Percentiles rank a stretch among this genome's conserved stretches.
phyloP scores from a whole-genome alignment of 1,140 invertebrate genomes.

The Battus philenor region DNA sequence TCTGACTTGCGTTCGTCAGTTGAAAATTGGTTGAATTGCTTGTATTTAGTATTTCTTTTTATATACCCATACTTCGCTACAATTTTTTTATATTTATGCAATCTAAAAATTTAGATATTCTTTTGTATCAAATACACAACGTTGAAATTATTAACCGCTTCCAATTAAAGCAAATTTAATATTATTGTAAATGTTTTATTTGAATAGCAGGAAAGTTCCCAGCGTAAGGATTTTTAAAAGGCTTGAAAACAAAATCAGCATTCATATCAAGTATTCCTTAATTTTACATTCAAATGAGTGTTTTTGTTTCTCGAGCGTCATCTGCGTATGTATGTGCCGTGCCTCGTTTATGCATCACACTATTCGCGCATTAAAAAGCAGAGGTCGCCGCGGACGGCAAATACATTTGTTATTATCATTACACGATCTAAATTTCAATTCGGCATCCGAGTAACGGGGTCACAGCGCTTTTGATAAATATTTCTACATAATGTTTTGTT shows the following conservation, averaged over 20 bases:
- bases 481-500: conserved; percentile 61
- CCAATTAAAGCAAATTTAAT: too few relatives aligned
- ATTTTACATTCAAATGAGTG: conserved; percentile 65
- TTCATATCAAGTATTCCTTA: conserved; percentile 24
- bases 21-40: too few relatives aligned
- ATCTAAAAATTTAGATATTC: too few relatives aligned
- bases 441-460: conserved; percentile 64
- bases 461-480: conserved; percentile 57
- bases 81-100: too few relatives aligned
- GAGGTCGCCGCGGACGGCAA: conserved; percentile 63
- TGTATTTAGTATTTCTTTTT: too few relatives aligned
- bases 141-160: too few relatives aligned
- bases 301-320: conserved; percentile 63
- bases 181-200: too few relatives aligned
- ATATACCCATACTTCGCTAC: too few relatives aligned
- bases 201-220: not conserved
- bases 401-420: conserved; percentile 71
- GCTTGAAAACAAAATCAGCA: conserved; percentile 57
- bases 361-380: conserved; percentile 41
- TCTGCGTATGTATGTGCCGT: conserved; percentile 61
- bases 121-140: too few relatives aligned
- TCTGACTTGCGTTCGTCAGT: too few relatives aligned
- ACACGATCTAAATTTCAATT: conserved; percentile 68
- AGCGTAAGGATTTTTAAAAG: conserved; percentile 30
- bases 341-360: conserved; percentile 51